phyloP scores from a whole-genome alignment of 2,888 invertebrate genomes.

The Monoplex corrugatus region DNA sequence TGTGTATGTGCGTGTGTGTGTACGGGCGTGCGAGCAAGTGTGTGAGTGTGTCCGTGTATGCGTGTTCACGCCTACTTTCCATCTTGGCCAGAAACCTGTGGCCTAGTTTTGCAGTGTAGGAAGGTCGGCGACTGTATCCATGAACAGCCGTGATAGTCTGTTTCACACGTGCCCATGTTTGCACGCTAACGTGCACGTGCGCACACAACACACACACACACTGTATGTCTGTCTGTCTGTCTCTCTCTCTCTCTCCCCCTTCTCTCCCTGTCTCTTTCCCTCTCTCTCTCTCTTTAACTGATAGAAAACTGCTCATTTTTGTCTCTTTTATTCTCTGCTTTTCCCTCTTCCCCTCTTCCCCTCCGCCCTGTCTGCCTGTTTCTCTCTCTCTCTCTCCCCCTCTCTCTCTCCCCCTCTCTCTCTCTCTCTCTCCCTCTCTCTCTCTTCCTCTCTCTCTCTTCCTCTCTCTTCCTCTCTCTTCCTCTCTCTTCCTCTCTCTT shows the following conservation, averaged over 20 bases:
- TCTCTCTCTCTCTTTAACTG: neutral
- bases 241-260: neutral
- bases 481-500: neutral
- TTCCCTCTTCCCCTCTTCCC: neutral
- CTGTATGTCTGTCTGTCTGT: neutral
- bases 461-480: neutral
- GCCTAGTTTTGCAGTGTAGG: no score
- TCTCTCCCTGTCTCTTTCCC: neutral
- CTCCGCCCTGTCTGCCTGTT: neutral
- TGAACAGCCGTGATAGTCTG: neutral
- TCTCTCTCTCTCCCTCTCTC: neutral
- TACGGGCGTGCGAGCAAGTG: neutral
- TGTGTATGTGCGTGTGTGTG: conserved; percentile 10
- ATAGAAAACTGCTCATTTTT: neutral
- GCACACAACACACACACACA: no score
- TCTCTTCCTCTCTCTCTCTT: neutral
- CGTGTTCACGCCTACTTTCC: neutral
- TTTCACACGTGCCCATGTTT: neutral
- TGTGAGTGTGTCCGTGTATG: neutral
- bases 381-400: neutral
- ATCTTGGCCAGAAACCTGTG: neutral
- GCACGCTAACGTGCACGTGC: neutral
- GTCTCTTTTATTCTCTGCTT: neutral
- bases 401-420: neutral
- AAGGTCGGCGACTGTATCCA: neutral